These are phyloP conservation scores for Symphodus melops DNA, from an alignment of 2,113 vertebrate species.

Conservation along the genomic window DNA sequence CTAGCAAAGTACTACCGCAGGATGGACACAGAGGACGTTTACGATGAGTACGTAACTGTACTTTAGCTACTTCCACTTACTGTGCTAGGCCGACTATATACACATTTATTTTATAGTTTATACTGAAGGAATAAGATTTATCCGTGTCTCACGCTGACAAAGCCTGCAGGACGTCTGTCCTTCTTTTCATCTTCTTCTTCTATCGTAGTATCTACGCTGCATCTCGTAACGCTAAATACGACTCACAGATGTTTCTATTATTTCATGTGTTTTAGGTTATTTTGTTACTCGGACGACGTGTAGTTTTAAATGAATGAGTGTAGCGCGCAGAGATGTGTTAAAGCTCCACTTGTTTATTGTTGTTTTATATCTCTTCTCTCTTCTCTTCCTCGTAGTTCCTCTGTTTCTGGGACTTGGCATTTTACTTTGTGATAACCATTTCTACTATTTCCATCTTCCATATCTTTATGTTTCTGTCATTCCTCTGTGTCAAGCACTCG, in stretches of 20 bases:
- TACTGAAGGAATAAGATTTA: background rate
- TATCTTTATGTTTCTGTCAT: constrained; percentile 52
- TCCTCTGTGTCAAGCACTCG: constrained; percentile 78
- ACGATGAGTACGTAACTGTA: constrained; percentile 90
- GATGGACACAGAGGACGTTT: constrained; percentile 98
- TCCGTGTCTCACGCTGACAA: background rate
- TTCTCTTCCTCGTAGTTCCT: constrained; percentile 88
- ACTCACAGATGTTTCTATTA: no score
- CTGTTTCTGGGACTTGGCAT: constrained; percentile 97
- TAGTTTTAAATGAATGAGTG: no score
- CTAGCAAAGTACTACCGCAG: constrained; percentile 95
- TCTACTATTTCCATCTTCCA: constrained; percentile 86
- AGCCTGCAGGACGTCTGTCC: constrained; percentile 45
- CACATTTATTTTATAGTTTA: background rate
- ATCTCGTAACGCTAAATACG: background rate
- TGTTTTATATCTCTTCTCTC: constrained; percentile 44
- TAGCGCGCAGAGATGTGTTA: background rate
- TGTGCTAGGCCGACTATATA: background rate
- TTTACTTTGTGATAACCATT: constrained; percentile 99
- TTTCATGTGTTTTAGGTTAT: no score
- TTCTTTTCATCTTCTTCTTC: constrained; percentile 1
- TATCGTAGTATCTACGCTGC: background rate
- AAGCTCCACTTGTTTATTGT: constrained; percentile 10
- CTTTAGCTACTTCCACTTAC: background rate
- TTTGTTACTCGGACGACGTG: no score